Evolutionary conservation across 2,113 vertebrate species (phyloP).

Genomic region (Ophthalmolycus amberensis): DNA sequence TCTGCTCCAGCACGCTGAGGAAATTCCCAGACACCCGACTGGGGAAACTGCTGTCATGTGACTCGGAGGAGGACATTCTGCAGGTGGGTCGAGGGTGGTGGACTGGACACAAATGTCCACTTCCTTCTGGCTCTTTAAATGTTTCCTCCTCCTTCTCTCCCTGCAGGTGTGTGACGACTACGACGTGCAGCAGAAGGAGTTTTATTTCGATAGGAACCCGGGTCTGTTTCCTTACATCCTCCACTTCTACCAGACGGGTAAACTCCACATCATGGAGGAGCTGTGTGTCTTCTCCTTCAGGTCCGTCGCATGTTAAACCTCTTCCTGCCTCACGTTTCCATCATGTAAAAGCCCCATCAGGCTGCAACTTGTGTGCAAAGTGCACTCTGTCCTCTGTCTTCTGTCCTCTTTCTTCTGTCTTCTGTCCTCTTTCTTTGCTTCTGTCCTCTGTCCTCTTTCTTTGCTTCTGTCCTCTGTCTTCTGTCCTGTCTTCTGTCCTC

Average conservation of each 20-base stretch:
- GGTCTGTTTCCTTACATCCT: slow-evolving; percentile 93
- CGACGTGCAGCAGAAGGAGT: slow-evolving; percentile 90
- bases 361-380: too few species aligned
- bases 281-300: slow-evolving; percentile 96
- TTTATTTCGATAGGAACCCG: slow-evolving; percentile 96
- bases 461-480: too few species aligned
- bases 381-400: too few species aligned
- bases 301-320: slow-evolving; percentile 17
- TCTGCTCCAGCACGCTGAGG: slow-evolving; percentile 89
- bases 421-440: too few species aligned
- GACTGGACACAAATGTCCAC: too few species aligned
- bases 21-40: slow-evolving; percentile 95
- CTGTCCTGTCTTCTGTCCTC: too few species aligned
- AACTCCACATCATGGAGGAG: slow-evolving; percentile 96
- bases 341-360: too few species aligned
- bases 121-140: background rate
- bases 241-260: slow-evolving; percentile 97
- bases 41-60: slow-evolving; percentile 92
- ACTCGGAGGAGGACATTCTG: slow-evolving; percentile 93
- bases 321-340: too few species aligned
- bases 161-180: slow-evolving; percentile 95
- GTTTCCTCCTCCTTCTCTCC: background rate
- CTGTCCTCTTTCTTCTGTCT: too few species aligned
- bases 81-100: slow-evolving; percentile 66
- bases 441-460: too few species aligned